Evolutionary conservation across 2,113 vertebrate genomes (phyloP).

Genomic region (Cephalopholis sonnerati): DNA sequence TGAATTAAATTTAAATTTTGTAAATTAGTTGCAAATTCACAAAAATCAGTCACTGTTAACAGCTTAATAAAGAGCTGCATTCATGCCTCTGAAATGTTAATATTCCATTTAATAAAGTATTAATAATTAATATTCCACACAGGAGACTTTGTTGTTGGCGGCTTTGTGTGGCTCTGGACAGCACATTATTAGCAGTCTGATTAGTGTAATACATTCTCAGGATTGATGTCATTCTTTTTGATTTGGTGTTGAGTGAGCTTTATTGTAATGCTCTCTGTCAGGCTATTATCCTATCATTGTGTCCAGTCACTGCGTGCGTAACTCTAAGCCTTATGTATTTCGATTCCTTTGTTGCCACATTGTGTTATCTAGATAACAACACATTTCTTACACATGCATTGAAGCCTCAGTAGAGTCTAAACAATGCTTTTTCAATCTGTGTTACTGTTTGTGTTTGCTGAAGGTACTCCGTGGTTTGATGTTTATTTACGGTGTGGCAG

Average conservation of each 20-base stretch:
- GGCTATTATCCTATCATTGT: neutral
- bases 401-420: constrained; percentile 4
- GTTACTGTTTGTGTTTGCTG: constrained; percentile 24
- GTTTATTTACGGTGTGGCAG: constrained; percentile 68
- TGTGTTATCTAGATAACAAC: neutral
- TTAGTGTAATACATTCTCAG: neutral
- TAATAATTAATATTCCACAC: neutral
- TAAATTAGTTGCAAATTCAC: too few relatives aligned
- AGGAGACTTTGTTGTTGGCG: neutral
- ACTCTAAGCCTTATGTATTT: neutral
- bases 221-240: neutral
- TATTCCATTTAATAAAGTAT: neutral
- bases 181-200: neutral
- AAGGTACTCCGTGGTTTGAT: constrained; percentile 52
- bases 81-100: neutral
- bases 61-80: neutral
- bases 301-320: neutral
- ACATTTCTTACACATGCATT: neutral
- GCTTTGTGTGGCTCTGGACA: neutral
- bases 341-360: neutral
- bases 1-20: too few relatives aligned
- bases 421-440: neutral
- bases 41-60: neutral
- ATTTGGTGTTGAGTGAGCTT: neutral
- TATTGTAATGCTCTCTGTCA: neutral